Evolutionary conservation across 92 coral and sea anemone species (phyloP).

Genomic region (Metridium senile): DNA sequence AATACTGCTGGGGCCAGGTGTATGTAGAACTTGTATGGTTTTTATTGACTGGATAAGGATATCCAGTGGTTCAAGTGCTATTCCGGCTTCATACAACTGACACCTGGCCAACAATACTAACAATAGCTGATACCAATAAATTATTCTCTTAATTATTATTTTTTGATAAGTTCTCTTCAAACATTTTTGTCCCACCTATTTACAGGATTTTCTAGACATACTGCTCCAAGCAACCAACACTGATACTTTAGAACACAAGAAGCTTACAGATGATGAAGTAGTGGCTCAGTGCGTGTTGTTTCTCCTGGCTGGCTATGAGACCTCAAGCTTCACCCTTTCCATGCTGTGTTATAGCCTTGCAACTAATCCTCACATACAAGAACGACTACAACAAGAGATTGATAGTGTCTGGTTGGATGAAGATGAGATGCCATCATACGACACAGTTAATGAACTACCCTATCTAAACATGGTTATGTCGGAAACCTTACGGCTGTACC

Average conservation of each 20-base stretch:
- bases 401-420: no score
- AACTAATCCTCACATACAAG: slow-evolving; percentile 54
- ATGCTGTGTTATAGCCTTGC: slow-evolving; percentile 40
- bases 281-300: slow-evolving; percentile 60
- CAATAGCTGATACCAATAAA: neutral
- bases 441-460: no score
- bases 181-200: neutral
- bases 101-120: no score
- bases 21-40: no score
- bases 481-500: no score
- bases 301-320: slow-evolving; percentile 55
- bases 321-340: slow-evolving; percentile 51
- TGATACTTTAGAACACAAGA: slow-evolving; percentile 25
- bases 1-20: no score
- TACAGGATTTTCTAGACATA: slow-evolving; percentile 47
- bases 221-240: slow-evolving; percentile 37
- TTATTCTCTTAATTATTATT: neutral
- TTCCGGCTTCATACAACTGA: no score
- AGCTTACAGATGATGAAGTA: slow-evolving; percentile 54
- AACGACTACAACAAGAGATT: slow-evolving; percentile 36
- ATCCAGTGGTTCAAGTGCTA: no score
- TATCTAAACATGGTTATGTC: no score
- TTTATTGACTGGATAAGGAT: no score
- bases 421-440: no score
- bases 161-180: neutral